Evolutionary conservation across 23 tunicate genomes (phyloP), one percentile per base, ranked within the genome.

Genomic region (Corella eumyota): DNA sequence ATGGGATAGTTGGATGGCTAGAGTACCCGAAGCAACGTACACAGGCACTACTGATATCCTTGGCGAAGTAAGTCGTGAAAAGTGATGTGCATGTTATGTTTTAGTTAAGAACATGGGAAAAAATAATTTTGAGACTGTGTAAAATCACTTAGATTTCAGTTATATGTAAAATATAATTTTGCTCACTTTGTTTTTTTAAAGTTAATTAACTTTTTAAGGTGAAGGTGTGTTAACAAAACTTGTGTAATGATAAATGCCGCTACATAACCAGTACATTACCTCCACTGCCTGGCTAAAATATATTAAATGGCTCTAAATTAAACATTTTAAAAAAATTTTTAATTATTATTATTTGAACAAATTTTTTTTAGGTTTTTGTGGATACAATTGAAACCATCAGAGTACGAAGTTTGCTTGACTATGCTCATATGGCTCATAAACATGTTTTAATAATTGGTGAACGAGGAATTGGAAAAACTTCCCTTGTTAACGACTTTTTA

Each of bases 321-420:
- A n/a, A n/a, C n/a, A n/a, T n/a, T n/a, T n/a, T n/a, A n/a, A n/a
- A n/a, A n/a, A n/a, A n/a, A n/a, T n/a, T n/a, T n/a, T n/a, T n/a
- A n/a, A n/a, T n/a, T n/a, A n/a, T n/a, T n/a, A n/a, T n/a, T n/a
- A n/a, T n/a, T n/a, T n/a, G n/a, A n/a, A n/a, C n/a, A n/a, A n/a
- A n/a, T n/a, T n/a, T n/a, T n/a, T n/a, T n/a, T n/a, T n/a, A 88
- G 96, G 87, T 78, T 56, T 78, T 88, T 47, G 88, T 88, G n/a
- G 96, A 88, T 46, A 88, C 96, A 6, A 77, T 73, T 44, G 87
- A 88, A 40, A 88, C 96, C 17, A 73, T 88, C 1, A 68, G 87
- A 27, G 74, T 76, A 40, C 76, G 87, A 0, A 65, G 82, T 67
- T 68, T 88, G 36, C 82, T 88, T 17, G 87, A 88, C 7, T 75